These are phyloP conservation scores for Glaucopsyche alexis DNA, from an alignment of 2,888 invertebrate species.

Conservation along the genomic window DNA sequence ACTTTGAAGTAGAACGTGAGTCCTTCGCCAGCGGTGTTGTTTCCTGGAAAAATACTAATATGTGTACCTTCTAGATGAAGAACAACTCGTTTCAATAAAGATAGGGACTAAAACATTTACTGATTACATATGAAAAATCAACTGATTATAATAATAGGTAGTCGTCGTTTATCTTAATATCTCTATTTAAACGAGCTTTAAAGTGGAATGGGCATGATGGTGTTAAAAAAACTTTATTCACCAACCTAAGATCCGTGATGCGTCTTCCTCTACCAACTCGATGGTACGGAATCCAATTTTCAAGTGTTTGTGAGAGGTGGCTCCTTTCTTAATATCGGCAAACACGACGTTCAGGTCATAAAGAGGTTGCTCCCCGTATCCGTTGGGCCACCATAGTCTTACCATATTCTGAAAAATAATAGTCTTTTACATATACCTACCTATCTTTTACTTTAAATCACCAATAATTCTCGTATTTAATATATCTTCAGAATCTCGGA, in stretches of 20 bases:
- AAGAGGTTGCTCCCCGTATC: conserved; percentile 88
- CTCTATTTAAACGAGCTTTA: no score
- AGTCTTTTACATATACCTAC: neutral
- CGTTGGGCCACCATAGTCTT: conserved; percentile 96
- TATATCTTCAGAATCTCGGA: no score
- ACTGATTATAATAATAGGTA: no score
- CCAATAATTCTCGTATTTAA: no score
- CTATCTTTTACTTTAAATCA: no score
- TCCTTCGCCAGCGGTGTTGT: conserved; percentile 74
- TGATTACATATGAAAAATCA: no score
- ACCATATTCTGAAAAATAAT: conserved; percentile 55
- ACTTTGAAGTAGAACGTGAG: conserved; percentile 92
- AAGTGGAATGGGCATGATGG: no score
- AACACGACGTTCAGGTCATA: conserved; percentile 83
- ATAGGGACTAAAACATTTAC: no score
- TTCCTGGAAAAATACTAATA: conserved; percentile 49
- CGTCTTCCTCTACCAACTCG: conserved; percentile 87
- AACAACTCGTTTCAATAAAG: no score
- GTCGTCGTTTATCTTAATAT: no score
- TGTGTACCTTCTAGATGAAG: no score
- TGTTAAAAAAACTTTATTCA: conserved; percentile 12
- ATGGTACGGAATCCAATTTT: conserved; percentile 92
- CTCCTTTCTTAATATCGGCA: conserved; percentile 50
- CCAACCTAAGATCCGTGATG: conserved; percentile 60
- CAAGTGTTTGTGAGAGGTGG: conserved; percentile 72